Percentiles rank a stretch among this genome's conserved stretches.
Conservation (phyloP, 2,888 invertebrate species). For the Parnassius glacialis region DNA sequence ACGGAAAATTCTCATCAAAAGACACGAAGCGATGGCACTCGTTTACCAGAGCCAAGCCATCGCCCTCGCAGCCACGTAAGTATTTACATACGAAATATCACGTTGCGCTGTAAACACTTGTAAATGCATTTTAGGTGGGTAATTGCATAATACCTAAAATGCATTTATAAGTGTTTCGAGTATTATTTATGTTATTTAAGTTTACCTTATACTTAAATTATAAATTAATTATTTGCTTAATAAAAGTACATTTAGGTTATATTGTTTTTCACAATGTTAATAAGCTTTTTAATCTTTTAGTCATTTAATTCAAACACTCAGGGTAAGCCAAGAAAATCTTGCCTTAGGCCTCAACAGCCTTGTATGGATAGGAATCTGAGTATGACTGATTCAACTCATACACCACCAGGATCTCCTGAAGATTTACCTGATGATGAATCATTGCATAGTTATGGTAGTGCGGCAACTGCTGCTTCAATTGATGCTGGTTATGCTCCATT, state of each 20-base stretch:
- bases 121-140: too few relatives aligned
- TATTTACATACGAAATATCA: slow-evolving; percentile 30
- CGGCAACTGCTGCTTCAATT: slow-evolving; percentile 89
- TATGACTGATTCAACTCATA: slow-evolving; percentile 76
- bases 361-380: slow-evolving; percentile 60
- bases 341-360: slow-evolving; percentile 60
- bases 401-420: slow-evolving; percentile 83
- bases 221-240: slow-evolving; percentile 12
- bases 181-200: too few relatives aligned
- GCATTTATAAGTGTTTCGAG: too few relatives aligned
- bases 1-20: slow-evolving; percentile 81
- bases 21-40: slow-evolving; percentile 70
- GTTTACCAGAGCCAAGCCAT: slow-evolving; percentile 69
- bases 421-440: slow-evolving; percentile 88
- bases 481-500: slow-evolving; percentile 91
- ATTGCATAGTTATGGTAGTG: slow-evolving; percentile 88
- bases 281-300: slow-evolving; percentile 47
- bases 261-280: slow-evolving; percentile 3
- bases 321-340: slow-evolving; percentile 64
- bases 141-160: too few relatives aligned
- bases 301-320: slow-evolving; percentile 68
- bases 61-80: slow-evolving; percentile 82
- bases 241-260: too few relatives aligned
- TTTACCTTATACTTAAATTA: neutral
- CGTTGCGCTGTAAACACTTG: too few relatives aligned